These are phyloP conservation scores for Solenodon paradoxus DNA, from an alignment of 2,113 vertebrate genomes.

Conservation along the genomic window DNA sequence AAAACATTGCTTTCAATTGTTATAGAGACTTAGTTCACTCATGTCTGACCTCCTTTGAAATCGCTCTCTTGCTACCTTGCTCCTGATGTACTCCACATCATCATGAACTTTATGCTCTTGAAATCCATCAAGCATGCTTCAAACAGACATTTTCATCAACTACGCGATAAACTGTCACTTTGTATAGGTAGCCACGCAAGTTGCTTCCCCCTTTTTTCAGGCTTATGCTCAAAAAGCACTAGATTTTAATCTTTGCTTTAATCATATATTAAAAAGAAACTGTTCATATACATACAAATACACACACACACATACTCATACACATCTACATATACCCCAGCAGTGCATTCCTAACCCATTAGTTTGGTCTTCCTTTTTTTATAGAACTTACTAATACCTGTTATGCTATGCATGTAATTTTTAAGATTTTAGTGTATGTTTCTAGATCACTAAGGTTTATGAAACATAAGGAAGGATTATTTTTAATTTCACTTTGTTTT, in stretches of 20 bases:
- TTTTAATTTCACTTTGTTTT: not conserved
- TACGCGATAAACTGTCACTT: not conserved
- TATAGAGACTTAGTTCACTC: not conserved
- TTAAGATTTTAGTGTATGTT: not conserved
- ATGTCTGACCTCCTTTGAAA: not conserved
- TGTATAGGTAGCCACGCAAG: not conserved
- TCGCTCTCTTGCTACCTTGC: not conserved
- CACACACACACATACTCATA: not conserved
- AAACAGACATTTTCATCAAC: too few species aligned
- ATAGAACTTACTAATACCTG: not conserved
- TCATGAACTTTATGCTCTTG: not conserved
- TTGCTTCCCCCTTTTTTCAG: not conserved
- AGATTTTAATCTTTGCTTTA: not conserved
- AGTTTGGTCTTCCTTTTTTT: not conserved
- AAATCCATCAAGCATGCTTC: not conserved
- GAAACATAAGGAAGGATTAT: not conserved
- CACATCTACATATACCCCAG: not conserved
- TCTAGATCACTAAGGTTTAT: not conserved
- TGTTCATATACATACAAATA: not conserved
- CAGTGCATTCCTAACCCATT: not conserved
- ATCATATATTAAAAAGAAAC: not conserved
- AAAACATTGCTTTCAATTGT: not conserved
- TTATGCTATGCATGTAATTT: not conserved
- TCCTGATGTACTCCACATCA: not conserved
- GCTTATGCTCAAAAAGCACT: not conserved